Base-by-base conservation (phyloP, 2,797 vertebrate genomes). In the Sphaeramia orbicularis region DNA sequence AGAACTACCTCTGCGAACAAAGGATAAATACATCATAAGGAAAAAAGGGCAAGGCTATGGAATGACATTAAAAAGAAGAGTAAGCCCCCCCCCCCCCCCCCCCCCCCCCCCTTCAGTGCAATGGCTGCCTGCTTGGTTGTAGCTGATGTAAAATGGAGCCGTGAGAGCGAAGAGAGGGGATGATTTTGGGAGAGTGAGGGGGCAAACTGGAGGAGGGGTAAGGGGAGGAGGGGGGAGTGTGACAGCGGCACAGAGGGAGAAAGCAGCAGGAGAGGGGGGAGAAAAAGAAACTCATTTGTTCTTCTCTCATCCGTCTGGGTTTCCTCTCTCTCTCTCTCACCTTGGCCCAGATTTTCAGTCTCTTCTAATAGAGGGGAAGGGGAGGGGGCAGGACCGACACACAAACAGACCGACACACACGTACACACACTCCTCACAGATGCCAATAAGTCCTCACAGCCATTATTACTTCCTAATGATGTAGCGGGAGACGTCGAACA, bases 141-240 rank as follows among this genome's bases (percentile, higher is more conserved):
- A 78, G 78, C 73, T 40, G 68, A 70, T 12, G 71, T 73, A 92
- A 90, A 91, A 91, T 89, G 87, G 83, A 90, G 79, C 68, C 58
- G 32, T 0, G 5, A 80, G 60, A 65, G 41, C 6, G 8, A 14
- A 43, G 42, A 15, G 57, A 6, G 49, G 10, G 30, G 15, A 12
- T 42, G 32, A 18, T 16, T 10, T 6, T 24, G 45, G 32, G 12
- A 14, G 10, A 3, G 12, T 2, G 11, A 10, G 30, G 58, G n/a
- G 68, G 65, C 8, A 44, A 66, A 50, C 40, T 45, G 50, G 65
- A 45, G 41, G 59, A 59, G 47, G 27, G 59, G 61, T 38, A 53
- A 63, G 48, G 71, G 62, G 45, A 32, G 38, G 47, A 12, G 40
- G 32, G 60, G 42, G 71, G 57, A 56, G 66, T 71, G 76, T 76